Conservation (phyloP, 2,888 invertebrate genomes). For the Cabera pusaria region DNA sequence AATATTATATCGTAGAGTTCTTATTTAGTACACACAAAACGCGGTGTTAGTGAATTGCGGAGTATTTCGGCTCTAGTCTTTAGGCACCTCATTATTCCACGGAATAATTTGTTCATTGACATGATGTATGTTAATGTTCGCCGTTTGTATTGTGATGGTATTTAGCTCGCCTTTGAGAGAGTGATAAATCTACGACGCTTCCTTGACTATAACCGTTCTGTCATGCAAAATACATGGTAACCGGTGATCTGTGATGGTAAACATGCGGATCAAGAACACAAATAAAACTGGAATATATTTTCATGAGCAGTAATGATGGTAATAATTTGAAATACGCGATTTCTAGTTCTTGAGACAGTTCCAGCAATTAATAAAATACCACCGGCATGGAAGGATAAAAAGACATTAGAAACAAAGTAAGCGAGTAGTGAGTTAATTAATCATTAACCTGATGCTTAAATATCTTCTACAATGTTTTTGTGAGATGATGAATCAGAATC, state of each 20-base stretch:
- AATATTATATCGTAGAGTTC: conserved; percentile 30
- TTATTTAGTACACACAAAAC: conserved; percentile 39
- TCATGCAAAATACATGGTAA: conserved; percentile 32
- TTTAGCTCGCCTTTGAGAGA: conserved; percentile 58
- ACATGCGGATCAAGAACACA: conserved; percentile 1
- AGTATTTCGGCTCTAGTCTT: conserved; percentile 42
- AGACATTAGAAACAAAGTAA: not conserved
- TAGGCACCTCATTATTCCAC: conserved; percentile 50
- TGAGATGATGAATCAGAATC: too few relatives aligned
- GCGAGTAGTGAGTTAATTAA: conserved; percentile 2
- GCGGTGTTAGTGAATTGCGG: conserved; percentile 32
- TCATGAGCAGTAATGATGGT: not conserved
- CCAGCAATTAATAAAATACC: conserved; percentile 2
- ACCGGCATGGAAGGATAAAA: too few relatives aligned
- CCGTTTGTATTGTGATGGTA: conserved; percentile 51
- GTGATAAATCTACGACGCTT: conserved; percentile 56
- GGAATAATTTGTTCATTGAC: conserved; percentile 61
- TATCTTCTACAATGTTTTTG: conserved; percentile 4
- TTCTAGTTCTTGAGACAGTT: conserved; percentile 2
- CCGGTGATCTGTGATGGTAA: conserved; percentile 21
- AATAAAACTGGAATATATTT: conserved; percentile 3
- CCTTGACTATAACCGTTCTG: conserved; percentile 46
- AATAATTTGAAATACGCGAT: not conserved
- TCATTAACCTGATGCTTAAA: too few relatives aligned
- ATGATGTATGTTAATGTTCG: conserved; percentile 55